Evolutionary conservation across 2,888 invertebrate species (phyloP).

Genomic region (Brenthis ino): DNA sequence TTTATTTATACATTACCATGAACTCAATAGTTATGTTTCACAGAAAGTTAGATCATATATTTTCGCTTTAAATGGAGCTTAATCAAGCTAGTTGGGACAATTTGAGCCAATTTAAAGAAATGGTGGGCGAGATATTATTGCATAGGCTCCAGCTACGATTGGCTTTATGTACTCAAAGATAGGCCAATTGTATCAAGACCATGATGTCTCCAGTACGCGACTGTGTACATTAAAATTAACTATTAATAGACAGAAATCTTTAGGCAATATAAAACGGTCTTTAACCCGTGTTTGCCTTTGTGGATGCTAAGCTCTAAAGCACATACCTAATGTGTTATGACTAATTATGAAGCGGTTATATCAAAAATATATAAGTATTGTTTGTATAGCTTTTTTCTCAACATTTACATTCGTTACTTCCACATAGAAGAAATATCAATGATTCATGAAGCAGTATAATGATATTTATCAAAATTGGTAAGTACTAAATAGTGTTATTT

Average conservation of each 20-base stretch:
- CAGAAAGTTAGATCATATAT: not conserved
- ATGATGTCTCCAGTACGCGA: conserved; percentile 17
- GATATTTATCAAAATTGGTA: no score
- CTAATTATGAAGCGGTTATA: no score
- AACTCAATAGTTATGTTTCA: not conserved
- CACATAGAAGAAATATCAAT: no score
- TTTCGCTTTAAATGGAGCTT: conserved; percentile 54
- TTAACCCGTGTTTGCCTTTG: no score
- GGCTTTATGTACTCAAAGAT: conserved; percentile 49
- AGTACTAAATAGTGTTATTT: no score
- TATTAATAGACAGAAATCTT: conserved; percentile 10
- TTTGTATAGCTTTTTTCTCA: no score
- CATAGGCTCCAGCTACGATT: conserved; percentile 52
- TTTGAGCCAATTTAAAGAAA: conserved; percentile 66
- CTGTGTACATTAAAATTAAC: conserved; percentile 17
- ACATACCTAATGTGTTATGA: no score
- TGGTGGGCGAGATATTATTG: conserved; percentile 56
- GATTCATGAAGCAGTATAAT: no score
- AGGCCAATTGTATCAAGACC: conserved; percentile 57
- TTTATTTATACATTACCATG: not conserved
- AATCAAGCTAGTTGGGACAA: conserved; percentile 68
- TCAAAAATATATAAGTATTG: no score
- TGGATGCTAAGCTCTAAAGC: no score
- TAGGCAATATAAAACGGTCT: no score
- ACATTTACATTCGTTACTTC: no score